phyloP scores from a whole-genome alignment of 2,797 vertebrate species.

The Etheostoma nigrum region DNA sequence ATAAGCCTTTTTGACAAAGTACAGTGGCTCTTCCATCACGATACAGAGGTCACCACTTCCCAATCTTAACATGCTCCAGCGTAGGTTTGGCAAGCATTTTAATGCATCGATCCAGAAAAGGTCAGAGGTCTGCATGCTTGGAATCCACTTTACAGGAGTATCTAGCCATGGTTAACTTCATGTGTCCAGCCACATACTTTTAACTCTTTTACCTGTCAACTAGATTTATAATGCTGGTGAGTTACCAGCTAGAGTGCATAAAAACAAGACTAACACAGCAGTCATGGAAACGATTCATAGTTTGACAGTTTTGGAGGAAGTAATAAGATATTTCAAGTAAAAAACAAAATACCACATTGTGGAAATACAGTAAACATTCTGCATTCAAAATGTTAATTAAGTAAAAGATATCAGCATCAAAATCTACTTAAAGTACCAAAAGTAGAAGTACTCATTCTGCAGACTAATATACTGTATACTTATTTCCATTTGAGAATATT shows the following conservation, averaged over 20 bases:
- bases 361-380: too few relatives aligned
- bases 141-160: conserved; percentile 17
- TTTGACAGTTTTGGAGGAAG: too few relatives aligned
- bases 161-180: neutral
- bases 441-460: too few relatives aligned
- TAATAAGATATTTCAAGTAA: too few relatives aligned
- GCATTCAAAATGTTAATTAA: too few relatives aligned
- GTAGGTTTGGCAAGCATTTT: conserved; percentile 29
- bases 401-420: too few relatives aligned
- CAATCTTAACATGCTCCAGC: neutral
- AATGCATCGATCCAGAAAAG: neutral
- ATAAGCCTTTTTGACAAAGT: conserved; percentile 16
- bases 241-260: conserved; percentile 2
- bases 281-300: too few relatives aligned
- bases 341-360: too few relatives aligned
- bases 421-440: too few relatives aligned
- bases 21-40: conserved; percentile 8
- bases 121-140: conserved; percentile 32
- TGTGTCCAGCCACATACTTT: conserved; percentile 8
- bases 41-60: conserved; percentile 27
- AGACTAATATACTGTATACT: too few relatives aligned
- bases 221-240: conserved; percentile 10
- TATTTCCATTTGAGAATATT: too few relatives aligned
- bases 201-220: conserved; percentile 32
- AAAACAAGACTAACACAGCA: conserved; percentile 9